Base-by-base conservation (phyloP, 1,140 invertebrate species). In the Lepidurus apus region DNA sequence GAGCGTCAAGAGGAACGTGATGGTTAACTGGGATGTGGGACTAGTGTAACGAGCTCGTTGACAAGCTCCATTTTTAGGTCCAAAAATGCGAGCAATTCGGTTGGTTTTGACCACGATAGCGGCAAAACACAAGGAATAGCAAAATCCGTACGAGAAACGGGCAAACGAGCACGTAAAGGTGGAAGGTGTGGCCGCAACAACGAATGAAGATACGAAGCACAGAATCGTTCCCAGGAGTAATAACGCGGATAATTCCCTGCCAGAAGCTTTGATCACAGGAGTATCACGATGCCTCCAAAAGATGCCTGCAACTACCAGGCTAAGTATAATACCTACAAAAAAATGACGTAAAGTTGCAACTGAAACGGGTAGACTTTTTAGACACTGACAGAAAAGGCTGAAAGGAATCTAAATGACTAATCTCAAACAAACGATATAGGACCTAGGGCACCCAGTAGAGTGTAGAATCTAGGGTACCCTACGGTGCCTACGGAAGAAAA, bases 241-340 rank as follows among this genome's bases (percentile, higher is more conserved):
- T 11, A 88, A 80, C 65, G 83, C 85, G 77, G 85, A 86, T 4
- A 84, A 81, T 79, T 90, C 89, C 11, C 89, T 83, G 0, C 89
- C 89, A 0, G 88, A 87, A 0, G 89, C 89, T 80, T 90, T 90
- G 76, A 90, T 89, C 73, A 90, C 85, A 6, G 89, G 89, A 0
- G 89, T 90, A 43, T 87, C 84, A 73, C 83, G 79, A 82, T 93
- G 89, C 1, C 86, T 87, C 82, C 91, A 90, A 82, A 93, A 92
- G 3, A 92, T 89, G 7, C 88, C 86, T 8, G 87, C 87, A 1
- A 92, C 89, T 83, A 90, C 91, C 80, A 91, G 84, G 0, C 92
- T 94, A 78, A 94, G 87, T 75, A 94, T 84, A 79, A 95, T 93
- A 42, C 95, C 95, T 9, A 90, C 91, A 88, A 73, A 91, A 91